Percentiles rank a stretch among this genome's conserved stretches.
These are phyloP conservation scores for Pteronotus mesoamericanus DNA, from an alignment of 2,797 vertebrate species.

Conservation along the genomic window DNA sequence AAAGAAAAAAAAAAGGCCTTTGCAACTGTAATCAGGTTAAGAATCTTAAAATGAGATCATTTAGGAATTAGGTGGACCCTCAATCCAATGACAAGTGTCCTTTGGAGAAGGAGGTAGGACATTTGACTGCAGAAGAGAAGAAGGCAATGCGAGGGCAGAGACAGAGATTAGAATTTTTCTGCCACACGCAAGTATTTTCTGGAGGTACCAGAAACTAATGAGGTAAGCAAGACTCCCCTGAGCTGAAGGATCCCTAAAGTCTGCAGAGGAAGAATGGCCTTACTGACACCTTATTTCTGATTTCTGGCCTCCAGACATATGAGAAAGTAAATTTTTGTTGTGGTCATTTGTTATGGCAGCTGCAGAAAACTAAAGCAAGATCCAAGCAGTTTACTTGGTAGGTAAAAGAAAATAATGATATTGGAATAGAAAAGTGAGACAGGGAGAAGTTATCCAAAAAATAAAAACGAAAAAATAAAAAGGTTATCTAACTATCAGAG, in stretches of 20 bases:
- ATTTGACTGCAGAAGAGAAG: neutral
- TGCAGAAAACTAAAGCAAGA: neutral
- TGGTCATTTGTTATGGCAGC: neutral
- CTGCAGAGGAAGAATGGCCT: neutral
- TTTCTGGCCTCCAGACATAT: neutral
- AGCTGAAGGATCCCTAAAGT: neutral
- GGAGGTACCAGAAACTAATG: neutral
- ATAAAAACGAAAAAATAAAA: neutral
- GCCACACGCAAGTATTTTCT: too few species aligned
- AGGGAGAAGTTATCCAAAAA: neutral
- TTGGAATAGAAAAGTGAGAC: neutral
- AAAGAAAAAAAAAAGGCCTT: neutral
- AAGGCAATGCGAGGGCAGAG: neutral
- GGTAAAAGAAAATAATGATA: neutral
- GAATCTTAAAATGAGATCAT: neutral
- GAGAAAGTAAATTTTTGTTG: neutral
- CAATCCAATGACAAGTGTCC: neutral
- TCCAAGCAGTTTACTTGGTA: neutral
- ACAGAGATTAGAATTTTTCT: neutral
- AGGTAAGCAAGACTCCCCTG: neutral
- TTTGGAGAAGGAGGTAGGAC: neutral
- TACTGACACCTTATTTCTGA: neutral
- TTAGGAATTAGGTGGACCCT: neutral
- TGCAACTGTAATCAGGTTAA: neutral
- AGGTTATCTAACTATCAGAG: neutral